A percentile compares a stretch with the other conserved stretches of the same genome.
These are phyloP conservation scores for Chlorodrepanis virens DNA, from an alignment of 2,113 vertebrate species.

Conservation along the genomic window DNA sequence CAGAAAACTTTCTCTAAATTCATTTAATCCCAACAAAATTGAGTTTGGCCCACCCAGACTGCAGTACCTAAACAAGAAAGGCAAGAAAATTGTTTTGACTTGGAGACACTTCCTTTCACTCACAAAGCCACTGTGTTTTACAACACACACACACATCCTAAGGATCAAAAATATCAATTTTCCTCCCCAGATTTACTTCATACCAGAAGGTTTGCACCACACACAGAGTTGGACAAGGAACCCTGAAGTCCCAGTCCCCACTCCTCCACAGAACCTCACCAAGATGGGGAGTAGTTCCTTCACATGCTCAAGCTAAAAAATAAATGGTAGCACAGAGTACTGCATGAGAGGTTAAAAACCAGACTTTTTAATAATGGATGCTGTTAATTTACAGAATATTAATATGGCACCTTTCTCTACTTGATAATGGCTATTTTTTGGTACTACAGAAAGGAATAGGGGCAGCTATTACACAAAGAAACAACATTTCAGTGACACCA, in stretches of 20 bases:
- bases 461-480: neutral
- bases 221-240: neutral
- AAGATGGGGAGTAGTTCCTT: neutral
- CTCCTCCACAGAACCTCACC: neutral
- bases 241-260: neutral
- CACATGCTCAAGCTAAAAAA: neutral
- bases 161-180: neutral
- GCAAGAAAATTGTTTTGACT: neutral
- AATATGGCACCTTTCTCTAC: neutral
- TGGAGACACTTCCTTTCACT: neutral
- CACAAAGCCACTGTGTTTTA: neutral
- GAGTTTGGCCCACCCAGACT: neutral
- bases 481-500: neutral
- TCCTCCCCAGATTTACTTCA: neutral
- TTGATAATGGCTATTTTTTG: neutral
- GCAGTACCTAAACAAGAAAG: neutral
- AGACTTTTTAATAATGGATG: neutral
- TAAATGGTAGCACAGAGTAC: neutral
- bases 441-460: neutral
- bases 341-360: neutral
- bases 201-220: neutral
- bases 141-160: no score
- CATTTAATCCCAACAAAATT: neutral
- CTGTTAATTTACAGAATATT: neutral
- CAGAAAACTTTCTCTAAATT: neutral